phyloP scores from a whole-genome alignment of 2,888 invertebrate genomes.

The Apamea sordens region DNA sequence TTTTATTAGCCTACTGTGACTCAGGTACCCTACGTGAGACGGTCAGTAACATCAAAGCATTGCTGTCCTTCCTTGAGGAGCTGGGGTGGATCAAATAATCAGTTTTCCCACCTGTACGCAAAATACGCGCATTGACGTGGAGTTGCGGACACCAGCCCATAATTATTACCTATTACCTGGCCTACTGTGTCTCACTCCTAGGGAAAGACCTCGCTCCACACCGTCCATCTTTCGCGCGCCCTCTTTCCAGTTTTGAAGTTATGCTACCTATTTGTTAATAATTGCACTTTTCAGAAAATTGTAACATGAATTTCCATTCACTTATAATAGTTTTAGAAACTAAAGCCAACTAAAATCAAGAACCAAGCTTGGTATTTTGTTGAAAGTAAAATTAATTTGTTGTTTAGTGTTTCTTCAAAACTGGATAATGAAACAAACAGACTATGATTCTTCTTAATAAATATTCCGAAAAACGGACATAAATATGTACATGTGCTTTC shows the following conservation, averaged over 20 bases:
- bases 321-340: not conserved
- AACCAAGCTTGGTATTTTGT: not conserved
- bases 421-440: not conserved
- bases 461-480: not conserved
- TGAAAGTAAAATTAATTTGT: not conserved
- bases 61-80: too few species aligned
- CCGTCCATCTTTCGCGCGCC: not conserved
- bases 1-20: not conserved
- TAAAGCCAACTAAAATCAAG: not conserved
- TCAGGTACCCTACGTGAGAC: too few species aligned
- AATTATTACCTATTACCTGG: too few species aligned
- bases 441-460: not conserved
- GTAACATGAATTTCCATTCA: not conserved
- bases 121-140: too few species aligned
- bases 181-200: not conserved
- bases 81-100: too few species aligned
- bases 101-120: too few species aligned
- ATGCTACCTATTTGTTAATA: not conserved
- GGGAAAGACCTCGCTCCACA: not conserved
- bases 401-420: too few species aligned
- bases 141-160: too few species aligned
- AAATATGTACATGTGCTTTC: not conserved
- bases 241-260: not conserved
- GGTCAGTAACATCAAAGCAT: too few species aligned
- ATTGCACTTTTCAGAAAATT: not conserved